Base-by-base conservation (phyloP, 1,140 invertebrate species). In the Epicauta chinensis region DNA sequence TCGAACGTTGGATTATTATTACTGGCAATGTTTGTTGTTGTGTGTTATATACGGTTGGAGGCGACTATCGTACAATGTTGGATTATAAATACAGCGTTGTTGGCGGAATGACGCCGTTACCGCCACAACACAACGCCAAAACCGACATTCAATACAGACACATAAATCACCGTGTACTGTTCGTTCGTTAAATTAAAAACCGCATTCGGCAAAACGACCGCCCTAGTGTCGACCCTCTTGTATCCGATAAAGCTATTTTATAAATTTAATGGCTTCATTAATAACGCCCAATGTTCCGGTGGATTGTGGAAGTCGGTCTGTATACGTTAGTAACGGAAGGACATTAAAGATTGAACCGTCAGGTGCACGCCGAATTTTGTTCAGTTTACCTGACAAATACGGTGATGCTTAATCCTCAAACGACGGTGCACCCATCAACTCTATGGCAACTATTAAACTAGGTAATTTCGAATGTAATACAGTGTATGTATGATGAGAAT, bases 241-340 rank as follows among this genome's bases (percentile, higher is more conserved):
- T 59, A 61, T 61, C 58, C 53, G 60, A 62, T 62, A 62, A 56
- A 62, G 58, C 58, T 52, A 46, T 60, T 60, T 59, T 51, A 54
- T 31, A 60, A 60, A 54, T 60, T 55, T 57, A 62, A 62, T 60
- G 49, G 60, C 46, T 61, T 59, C 60, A 61, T 62, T 60, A 62
- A 62, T 60, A 62, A 62, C 56, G 14, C 34, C 29, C 45, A 31
- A 53, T 45, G 31, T 47, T 48, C 42, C 43, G 30, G 4, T 16
- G 39, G 39, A 16, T 36, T 47, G 7, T 23, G 23, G 7, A 23
- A 23, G 7, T 23, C 4, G 23, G 7, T n/a, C n/a, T n/a, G 23
- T 23, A 7, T 36, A 38, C 37, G 34, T 47, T 34, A 23, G 46
- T 12, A 40, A 10, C 15, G 16, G 40, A 10, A 32, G 12, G 23